A percentile compares a stretch with the other conserved stretches of the same genome.
These are phyloP conservation scores for Lycophotia porphyrea DNA, from an alignment of 2,888 invertebrate species.

Conservation along the genomic window DNA sequence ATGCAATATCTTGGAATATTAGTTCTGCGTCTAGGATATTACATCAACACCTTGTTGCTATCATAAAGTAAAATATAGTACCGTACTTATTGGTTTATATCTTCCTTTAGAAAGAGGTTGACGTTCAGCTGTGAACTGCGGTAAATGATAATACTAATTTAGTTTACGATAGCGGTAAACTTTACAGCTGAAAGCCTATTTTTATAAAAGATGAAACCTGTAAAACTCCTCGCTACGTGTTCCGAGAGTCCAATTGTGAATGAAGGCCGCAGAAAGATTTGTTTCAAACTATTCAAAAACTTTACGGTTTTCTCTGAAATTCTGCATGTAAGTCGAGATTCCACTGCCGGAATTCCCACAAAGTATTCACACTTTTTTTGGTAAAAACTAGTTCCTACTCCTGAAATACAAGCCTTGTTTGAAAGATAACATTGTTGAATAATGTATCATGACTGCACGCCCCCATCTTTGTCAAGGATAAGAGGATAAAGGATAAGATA, in stretches of 20 bases:
- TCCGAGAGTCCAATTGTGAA: conserved; percentile 42
- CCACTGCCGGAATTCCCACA: conserved; percentile 31
- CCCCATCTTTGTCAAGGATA: conserved; percentile 25
- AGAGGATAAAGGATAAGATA: no score
- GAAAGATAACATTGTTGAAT: conserved; percentile 49
- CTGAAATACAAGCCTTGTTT: conserved; percentile 28
- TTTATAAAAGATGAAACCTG: conserved; percentile 30
- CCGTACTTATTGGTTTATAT: conserved; percentile 15
- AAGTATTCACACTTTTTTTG: conserved; percentile 45
- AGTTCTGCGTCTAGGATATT: conserved; percentile 30
- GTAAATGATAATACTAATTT: conserved; percentile 12
- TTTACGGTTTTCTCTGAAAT: conserved; percentile 44
- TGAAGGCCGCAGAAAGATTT: conserved; percentile 57
- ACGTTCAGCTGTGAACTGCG: not conserved
- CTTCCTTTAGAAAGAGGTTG: conserved; percentile 6
- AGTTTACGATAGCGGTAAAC: conserved; percentile 19
- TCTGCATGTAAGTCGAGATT: conserved; percentile 50
- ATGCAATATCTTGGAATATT: conserved; percentile 39
- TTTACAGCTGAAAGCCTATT: conserved; percentile 19
- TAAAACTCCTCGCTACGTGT: conserved; percentile 41
- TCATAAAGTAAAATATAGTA: conserved; percentile 10
- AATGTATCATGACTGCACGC: conserved; percentile 28
- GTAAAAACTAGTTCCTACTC: conserved; percentile 41
- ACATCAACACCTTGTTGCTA: conserved; percentile 20
- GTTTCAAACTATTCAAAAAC: conserved; percentile 58